phyloP scores from a whole-genome alignment of 2,888 invertebrate species.

The Ectemnius continuus region DNA sequence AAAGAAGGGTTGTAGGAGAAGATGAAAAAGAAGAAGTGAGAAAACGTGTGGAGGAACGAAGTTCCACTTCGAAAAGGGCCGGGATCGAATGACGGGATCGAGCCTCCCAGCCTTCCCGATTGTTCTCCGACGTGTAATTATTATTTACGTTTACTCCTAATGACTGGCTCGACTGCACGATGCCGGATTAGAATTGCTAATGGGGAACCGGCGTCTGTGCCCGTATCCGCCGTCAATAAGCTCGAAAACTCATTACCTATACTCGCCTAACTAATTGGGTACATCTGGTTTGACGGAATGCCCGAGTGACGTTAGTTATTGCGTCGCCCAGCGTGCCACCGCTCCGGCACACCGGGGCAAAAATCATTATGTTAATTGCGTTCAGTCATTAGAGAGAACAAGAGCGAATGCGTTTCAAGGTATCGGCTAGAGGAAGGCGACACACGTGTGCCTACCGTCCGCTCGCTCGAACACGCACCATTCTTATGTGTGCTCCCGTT shows the following conservation, averaged over 20 bases:
- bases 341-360: background rate
- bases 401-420: slow-evolving; percentile 14
- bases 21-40: slow-evolving; percentile 3
- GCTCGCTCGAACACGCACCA: background rate
- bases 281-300: slow-evolving; percentile 57
- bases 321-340: slow-evolving; percentile 32
- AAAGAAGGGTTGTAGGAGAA: slow-evolving; percentile 12
- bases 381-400: slow-evolving; percentile 36
- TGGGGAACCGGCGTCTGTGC: slow-evolving; percentile 43
- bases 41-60: slow-evolving; percentile 8
- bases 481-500: background rate
- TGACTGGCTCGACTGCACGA: slow-evolving; percentile 50
- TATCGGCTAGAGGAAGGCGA: too few relatives aligned
- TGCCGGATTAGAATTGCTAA: slow-evolving; percentile 70
- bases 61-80: background rate
- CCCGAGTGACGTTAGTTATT: slow-evolving; percentile 48
- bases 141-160: slow-evolving; percentile 68
- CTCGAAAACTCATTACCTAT: slow-evolving; percentile 63
- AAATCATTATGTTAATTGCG: slow-evolving; percentile 46
- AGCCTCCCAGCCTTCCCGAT: slow-evolving; percentile 41
- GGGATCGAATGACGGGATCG: slow-evolving; percentile 29
- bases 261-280: slow-evolving; percentile 61
- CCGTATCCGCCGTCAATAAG: slow-evolving; percentile 60
- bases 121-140: slow-evolving; percentile 68
- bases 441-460: too few relatives aligned